Base-by-base conservation (phyloP, 2,113 vertebrate genomes). In the Ammodytes dubius region DNA sequence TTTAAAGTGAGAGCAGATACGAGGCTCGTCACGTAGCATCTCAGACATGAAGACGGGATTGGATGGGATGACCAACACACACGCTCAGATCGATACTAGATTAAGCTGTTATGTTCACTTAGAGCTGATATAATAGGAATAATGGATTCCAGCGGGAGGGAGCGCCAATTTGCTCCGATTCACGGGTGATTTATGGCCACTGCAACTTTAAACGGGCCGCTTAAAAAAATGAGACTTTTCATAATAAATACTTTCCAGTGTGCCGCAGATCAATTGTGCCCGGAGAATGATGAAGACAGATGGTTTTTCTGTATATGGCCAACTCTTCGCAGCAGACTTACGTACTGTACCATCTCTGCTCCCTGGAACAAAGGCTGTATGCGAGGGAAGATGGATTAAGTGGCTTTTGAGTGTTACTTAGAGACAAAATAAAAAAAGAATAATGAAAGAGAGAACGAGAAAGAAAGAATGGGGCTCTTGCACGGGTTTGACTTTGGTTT, bases 161-260 rank as follows among this genome's bases (percentile, higher is more conserved):
- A 17, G 50, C 63, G 75, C 69, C 61, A 79, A 88, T 90, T 80
- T 14, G 80, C 73, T 82, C 71, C 14, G 73, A 82, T 87, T 89
- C 64, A 8, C 57, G 58, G 46, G 76, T 95, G 95, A 95, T 94
- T 94, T 94, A 95, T 94, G 87, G 85, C 82, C 6, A 3, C 85
- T 67, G 88, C 91, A 73, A 60, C 90, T 92, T 88, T 91, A 93
- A 95, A 93, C 77, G 67, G 90, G 72, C 72, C 82, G 75, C 76
- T 85, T 87, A 92, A 89, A 94, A 94, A 95, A 95, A 94, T 93
- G 89, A 91, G 92, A 91, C 87, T 88, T 93, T 94, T 94, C 85
- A 92, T 94, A 92, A 95, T 94, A 94, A 95, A 95, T 95, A 93
- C 87, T 90, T 91, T 92, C 90, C 91, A 90, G 92, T 91, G 89